Conservation (phyloP, 1,140 invertebrate genomes). For the Lasioglossum albipes region DNA sequence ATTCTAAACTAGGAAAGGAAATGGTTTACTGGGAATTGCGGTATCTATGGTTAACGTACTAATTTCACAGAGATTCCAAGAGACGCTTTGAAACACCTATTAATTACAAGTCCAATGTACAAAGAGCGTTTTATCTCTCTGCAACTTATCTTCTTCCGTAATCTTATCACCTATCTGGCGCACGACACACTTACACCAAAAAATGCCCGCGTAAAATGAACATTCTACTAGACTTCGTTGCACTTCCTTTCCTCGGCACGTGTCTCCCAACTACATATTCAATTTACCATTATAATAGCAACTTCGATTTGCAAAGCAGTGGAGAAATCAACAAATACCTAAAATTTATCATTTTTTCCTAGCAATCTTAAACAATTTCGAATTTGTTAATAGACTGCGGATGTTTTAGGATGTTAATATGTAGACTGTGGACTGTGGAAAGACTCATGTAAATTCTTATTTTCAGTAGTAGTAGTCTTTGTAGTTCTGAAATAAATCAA, state of each 20-base stretch:
- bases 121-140: constrained; percentile 59
- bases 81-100: constrained; percentile 43
- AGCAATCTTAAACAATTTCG: too few relatives aligned
- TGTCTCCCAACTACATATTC: background rate
- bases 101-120: constrained; percentile 61
- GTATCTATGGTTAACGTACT: background rate
- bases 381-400: too few relatives aligned
- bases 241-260: constrained; percentile 5
- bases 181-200: constrained; percentile 53
- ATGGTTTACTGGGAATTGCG: background rate
- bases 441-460: too few relatives aligned
- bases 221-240: constrained; percentile 21
- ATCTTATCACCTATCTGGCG: constrained; percentile 58
- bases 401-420: too few relatives aligned
- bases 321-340: background rate
- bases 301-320: background rate
- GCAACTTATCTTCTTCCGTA: constrained; percentile 60
- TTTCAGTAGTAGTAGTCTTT: too few relatives aligned
- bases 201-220: constrained; percentile 24
- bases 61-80: background rate
- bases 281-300: too few relatives aligned
- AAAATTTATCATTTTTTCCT: too few relatives aligned
- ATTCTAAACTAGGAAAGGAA: too few relatives aligned
- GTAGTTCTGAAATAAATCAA: too few relatives aligned
- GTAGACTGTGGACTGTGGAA: too few relatives aligned